Evolutionary conservation across 2,113 vertebrate species (phyloP).

Genomic region (Aptenodytes patagonicus): DNA sequence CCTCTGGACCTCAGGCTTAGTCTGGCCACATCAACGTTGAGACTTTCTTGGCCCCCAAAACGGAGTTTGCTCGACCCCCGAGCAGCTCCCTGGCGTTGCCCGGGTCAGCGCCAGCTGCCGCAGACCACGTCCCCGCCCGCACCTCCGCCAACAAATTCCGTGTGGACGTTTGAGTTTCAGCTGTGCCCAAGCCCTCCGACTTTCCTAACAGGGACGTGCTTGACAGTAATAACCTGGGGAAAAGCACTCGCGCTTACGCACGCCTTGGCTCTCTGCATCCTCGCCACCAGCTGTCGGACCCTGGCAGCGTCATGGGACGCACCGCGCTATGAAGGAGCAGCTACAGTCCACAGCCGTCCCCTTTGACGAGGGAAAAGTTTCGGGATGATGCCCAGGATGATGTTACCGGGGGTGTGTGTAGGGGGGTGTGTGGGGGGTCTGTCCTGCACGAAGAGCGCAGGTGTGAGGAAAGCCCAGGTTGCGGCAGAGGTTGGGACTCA

Average conservation of each 20-base stretch:
- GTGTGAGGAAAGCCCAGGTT: background rate
- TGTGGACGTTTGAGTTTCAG: background rate
- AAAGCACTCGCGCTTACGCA: background rate
- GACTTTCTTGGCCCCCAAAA: background rate
- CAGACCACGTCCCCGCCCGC: background rate
- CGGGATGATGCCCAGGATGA: too few relatives aligned
- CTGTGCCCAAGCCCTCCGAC: background rate
- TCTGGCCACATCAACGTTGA: background rate
- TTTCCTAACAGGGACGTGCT: background rate
- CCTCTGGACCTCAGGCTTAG: background rate
- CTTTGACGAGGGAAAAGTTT: background rate
- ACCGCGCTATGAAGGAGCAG: background rate
- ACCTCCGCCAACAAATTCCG: background rate
- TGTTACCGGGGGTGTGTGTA: too few relatives aligned
- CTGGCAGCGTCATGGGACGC: background rate
- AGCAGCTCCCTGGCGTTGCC: background rate
- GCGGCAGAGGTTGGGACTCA: background rate
- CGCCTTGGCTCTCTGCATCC: background rate
- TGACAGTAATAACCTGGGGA: background rate
- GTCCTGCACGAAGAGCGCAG: background rate
- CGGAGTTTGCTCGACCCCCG: rapidly evolving
- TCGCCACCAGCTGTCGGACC: background rate
- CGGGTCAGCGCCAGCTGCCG: too few relatives aligned
- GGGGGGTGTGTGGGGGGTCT: background rate
- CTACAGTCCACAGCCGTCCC: background rate